Evolutionary conservation across 92 coral and sea anemone species (phyloP).

Genomic region (Parazoanthus atlanticus): DNA sequence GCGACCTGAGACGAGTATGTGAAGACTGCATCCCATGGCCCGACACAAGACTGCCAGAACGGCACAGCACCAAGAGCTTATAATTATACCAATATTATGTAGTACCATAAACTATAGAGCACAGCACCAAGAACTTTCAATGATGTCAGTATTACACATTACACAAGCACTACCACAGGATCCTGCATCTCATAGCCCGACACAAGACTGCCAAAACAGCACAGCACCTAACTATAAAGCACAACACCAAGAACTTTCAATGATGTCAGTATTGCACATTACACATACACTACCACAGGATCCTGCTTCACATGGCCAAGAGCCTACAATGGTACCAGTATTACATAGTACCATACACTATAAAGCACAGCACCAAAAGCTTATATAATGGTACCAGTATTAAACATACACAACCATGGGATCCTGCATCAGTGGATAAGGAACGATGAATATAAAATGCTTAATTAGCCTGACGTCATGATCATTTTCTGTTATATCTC

Average conservation of each 20-base stretch:
- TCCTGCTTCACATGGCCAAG: slow-evolving; percentile 58
- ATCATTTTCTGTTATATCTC: too few relatives aligned
- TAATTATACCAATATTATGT: background rate
- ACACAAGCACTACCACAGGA: background rate
- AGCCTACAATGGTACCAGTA: background rate
- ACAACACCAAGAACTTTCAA: background rate
- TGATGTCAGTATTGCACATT: background rate
- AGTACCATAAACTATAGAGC: too few relatives aligned
- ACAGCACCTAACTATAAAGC: too few relatives aligned
- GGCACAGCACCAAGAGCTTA: background rate
- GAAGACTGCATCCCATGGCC: slow-evolving; percentile 78
- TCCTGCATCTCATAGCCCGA: slow-evolving; percentile 64
- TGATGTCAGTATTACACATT: background rate
- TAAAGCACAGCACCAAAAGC: background rate
- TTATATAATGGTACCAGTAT: too few relatives aligned
- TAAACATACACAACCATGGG: background rate
- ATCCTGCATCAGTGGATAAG: background rate
- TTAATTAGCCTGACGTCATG: too few relatives aligned
- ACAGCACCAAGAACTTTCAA: background rate
- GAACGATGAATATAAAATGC: too few relatives aligned
- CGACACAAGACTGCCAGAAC: slow-evolving; percentile 48
- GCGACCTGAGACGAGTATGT: slow-evolving; percentile 79
- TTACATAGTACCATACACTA: too few relatives aligned
- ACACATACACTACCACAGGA: background rate
- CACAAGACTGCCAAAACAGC: slow-evolving; percentile 42